Conservation (phyloP, 2,113 vertebrate genomes). For the Tenrec ecaudatus region DNA sequence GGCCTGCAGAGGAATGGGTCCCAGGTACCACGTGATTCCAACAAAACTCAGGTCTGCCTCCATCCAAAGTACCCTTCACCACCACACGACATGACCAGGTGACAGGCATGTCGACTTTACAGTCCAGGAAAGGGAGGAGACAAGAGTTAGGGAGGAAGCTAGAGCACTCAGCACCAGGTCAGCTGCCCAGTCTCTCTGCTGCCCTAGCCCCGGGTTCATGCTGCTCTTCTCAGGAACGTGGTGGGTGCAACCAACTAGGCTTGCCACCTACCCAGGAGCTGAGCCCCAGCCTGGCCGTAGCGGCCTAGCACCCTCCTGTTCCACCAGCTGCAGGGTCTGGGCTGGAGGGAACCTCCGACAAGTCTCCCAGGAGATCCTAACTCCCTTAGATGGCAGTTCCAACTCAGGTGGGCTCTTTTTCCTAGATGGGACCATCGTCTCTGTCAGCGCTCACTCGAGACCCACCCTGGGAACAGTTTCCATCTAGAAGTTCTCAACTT, state of each 20-base stretch:
- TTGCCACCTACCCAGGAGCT: not conserved
- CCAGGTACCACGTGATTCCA: not conserved
- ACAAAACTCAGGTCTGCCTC: not conserved
- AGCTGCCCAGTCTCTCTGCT: not conserved
- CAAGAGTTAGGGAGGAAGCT: not conserved
- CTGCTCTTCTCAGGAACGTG: not conserved
- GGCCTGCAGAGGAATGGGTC: conserved; percentile 9
- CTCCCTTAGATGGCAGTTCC: not conserved
- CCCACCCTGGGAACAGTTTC: not conserved
- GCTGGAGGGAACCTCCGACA: not conserved
- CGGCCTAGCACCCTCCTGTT: not conserved
- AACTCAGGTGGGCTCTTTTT: not conserved
- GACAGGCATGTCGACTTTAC: not conserved
- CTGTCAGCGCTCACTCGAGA: not conserved
- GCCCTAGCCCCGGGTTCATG: not conserved
- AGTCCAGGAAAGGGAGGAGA: not conserved
- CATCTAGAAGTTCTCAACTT: conserved; percentile 49
- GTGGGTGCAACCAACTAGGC: not conserved
- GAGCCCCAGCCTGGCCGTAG: no score
- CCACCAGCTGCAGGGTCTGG: not conserved
- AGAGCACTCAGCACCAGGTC: not conserved
- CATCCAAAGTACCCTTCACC: conserved; percentile 29
- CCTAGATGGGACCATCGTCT: not conserved
- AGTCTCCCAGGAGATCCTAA: not conserved
- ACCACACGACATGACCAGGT: not conserved